Base-by-base conservation (phyloP, 2,888 invertebrate species). In the Amblyjoppa fuscipennis region DNA sequence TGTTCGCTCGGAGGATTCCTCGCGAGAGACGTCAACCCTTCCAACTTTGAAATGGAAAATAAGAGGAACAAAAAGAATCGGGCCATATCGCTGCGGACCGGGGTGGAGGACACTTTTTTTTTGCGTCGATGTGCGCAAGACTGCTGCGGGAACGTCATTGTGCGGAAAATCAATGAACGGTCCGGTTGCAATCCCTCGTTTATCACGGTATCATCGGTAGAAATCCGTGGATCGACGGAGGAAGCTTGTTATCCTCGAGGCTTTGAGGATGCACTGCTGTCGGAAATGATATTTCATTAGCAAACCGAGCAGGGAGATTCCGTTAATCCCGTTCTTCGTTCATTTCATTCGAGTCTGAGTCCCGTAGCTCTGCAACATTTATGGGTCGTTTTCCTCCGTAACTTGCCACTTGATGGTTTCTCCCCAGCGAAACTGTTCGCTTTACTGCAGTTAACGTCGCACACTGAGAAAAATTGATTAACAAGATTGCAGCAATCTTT, bases 121-220 rank as follows among this genome's bases (percentile, higher is more conserved):
- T 34, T 28, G 59, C 28, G 1, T 11, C 11, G 13, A 64, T 34
- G 16, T 61, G 11, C 16, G 6, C 31, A 31, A 61, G 4, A 64
- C 34, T n/a, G n/a, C 31, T 16, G 31, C 61, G 61, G 31, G 16
- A 16, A 6, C 61, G 31, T 64, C 34, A 34, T 34, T 2, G 31
- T 53, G 13, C 61, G 45, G 66, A 80, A 84, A 80, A 80, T 45
- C 25, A 79, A 61, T 80, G 77, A 81, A 71, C 9, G 41, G 56
- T 66, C 41, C 38, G 41, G 76, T 53, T 64, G 69, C 70, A 45
- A 79, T 83, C 31, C 45, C 45, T 31, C 25, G 34, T 64, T 64
- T 25, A 64, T 64, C 61, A 34, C 2, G 4, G n/a, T 16, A 53
- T 76, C 16, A 25, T 66, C 64, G 0, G 6, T 31, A 16, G 6